These are phyloP conservation scores for Nipponacmea schrenckii DNA, from an alignment of 2,888 invertebrate genomes.

Conservation along the genomic window DNA sequence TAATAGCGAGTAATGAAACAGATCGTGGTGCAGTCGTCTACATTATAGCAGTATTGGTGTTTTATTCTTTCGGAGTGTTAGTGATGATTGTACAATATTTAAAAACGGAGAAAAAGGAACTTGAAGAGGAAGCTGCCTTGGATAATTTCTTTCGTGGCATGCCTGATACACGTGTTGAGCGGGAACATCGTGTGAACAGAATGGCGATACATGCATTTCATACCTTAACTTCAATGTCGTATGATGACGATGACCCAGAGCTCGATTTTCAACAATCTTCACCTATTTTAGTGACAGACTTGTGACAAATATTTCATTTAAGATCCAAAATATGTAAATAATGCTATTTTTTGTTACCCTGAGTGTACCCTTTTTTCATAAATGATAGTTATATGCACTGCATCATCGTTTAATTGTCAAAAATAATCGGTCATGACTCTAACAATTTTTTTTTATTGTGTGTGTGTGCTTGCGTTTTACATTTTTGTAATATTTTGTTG, in stretches of 20 bases:
- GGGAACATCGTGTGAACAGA: conserved; percentile 52
- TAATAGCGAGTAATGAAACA: conserved; percentile 24
- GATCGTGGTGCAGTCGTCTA: conserved; percentile 57
- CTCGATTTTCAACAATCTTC: not conserved
- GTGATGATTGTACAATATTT: conserved; percentile 59
- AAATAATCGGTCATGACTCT: no score
- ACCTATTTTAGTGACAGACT: not conserved
- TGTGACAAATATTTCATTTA: not conserved
- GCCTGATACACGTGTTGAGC: conserved; percentile 49
- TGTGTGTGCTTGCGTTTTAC: no score
- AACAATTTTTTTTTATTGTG: no score
- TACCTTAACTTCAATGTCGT: conserved; percentile 52
- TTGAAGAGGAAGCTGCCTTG: conserved; percentile 54
- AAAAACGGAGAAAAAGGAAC: conserved; percentile 50
- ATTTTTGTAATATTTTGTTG: no score
- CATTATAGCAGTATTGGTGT: conserved; percentile 53
- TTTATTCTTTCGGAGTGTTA: conserved; percentile 55
- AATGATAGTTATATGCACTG: no score
- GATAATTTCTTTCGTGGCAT: conserved; percentile 57
- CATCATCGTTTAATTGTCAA: no score
- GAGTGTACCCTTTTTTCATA: no score
- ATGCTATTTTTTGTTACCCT: no score
- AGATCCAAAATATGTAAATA: no score
- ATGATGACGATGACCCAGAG: conserved; percentile 39
- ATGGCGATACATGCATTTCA: conserved; percentile 60